A percentile compares a stretch with the other conserved stretches of the same genome.
Conservation (phyloP, 2,113 vertebrate genomes). For the Malurus melanocephalus region DNA sequence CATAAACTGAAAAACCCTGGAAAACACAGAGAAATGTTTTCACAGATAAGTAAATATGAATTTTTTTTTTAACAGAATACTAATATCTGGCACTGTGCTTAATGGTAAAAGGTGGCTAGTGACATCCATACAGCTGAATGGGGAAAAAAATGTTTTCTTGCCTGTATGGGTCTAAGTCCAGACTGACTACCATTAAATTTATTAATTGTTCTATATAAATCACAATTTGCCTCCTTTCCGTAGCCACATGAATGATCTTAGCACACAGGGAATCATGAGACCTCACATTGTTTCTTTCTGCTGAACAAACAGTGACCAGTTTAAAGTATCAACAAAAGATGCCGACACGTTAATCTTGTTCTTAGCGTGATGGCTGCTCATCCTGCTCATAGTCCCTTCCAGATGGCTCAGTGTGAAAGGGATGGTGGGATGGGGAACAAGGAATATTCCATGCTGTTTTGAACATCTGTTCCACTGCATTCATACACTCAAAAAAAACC, state of each 20-base stretch:
- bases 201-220: not conserved
- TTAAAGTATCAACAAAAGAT: constrained; percentile 77
- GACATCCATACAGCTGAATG: not conserved
- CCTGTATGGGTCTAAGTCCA: not conserved
- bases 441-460: constrained; percentile 18
- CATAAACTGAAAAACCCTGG: not conserved
- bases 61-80: not conserved
- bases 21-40: not conserved
- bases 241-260: not conserved
- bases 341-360: constrained; percentile 74
- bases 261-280: fast-evolving
- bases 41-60: not conserved
- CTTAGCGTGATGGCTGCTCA: constrained; percentile 45
- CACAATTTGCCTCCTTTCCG: not conserved
- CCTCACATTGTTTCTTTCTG: not conserved
- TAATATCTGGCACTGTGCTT: not conserved
- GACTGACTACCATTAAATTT: not conserved
- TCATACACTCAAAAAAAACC: not conserved
- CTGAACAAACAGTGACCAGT: constrained; percentile 43
- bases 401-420: constrained; percentile 38
- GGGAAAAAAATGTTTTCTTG: not conserved
- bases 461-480: constrained; percentile 27
- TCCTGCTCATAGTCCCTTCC: constrained; percentile 19
- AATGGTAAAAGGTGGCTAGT: not conserved
- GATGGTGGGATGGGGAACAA: not conserved